Percentiles rank a stretch among this genome's conserved stretches.
Evolutionary conservation across 2,113 vertebrate species (phyloP).

Genomic region (Pipa parva): DNA sequence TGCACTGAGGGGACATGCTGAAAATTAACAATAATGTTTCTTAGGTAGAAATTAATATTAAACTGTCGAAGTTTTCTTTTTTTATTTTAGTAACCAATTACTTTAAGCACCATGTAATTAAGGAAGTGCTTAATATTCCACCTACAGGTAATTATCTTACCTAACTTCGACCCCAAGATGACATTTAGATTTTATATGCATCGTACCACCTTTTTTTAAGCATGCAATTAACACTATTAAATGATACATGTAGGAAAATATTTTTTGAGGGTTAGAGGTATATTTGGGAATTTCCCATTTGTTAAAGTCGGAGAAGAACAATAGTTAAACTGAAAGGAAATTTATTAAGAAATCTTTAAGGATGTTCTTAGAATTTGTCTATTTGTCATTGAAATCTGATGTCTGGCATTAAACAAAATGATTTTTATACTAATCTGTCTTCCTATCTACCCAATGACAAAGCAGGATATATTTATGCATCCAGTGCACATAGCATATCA

Average conservation of each 20-base stretch:
- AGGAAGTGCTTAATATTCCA: constrained; percentile 67
- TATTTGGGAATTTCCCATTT: neutral
- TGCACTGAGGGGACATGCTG: constrained; percentile 29
- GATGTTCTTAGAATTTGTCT: constrained; percentile 10
- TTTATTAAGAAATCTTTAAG: constrained; percentile 11
- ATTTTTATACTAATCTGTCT: too few relatives aligned
- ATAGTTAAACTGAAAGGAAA: neutral
- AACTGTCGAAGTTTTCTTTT: constrained; percentile 64
- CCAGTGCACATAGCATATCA: too few relatives aligned
- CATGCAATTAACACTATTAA: constrained; percentile 70
- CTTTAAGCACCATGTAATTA: constrained; percentile 72
- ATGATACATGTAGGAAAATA: constrained; percentile 51
- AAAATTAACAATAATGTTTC: constrained; percentile 29
- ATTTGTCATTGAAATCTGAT: neutral
- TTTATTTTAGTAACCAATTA: constrained; percentile 73
- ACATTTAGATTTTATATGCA: constrained; percentile 62
- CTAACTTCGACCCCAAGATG: constrained; percentile 66
- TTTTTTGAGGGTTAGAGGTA: neutral
- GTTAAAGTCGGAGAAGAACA: neutral
- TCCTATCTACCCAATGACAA: too few relatives aligned
- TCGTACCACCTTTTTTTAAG: constrained; percentile 65
- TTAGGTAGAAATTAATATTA: constrained; percentile 62
- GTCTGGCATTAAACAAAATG: too few relatives aligned
- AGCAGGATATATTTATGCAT: too few relatives aligned
- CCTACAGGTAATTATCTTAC: constrained; percentile 70